Percentiles rank a stretch among this genome's conserved stretches.
phyloP scores from a whole-genome alignment of 2,888 invertebrate species.

The Escarpia spicata region DNA sequence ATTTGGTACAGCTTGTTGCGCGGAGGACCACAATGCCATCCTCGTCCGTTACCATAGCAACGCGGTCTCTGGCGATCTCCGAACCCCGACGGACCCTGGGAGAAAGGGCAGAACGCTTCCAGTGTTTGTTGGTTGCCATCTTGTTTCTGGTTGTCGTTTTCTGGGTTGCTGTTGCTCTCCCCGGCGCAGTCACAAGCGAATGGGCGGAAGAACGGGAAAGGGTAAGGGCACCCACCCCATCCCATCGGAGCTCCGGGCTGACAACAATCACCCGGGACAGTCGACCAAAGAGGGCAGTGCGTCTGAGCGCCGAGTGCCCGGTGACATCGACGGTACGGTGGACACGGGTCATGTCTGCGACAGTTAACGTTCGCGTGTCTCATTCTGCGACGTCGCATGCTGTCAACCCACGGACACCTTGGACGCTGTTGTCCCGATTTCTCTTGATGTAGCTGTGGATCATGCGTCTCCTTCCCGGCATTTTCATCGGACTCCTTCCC shows the following conservation, averaged over 20 bases:
- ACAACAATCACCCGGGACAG: background rate
- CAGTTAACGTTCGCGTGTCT: background rate
- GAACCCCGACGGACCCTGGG: background rate
- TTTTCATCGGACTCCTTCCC: background rate
- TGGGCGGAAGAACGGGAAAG: background rate
- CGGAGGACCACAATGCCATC: background rate
- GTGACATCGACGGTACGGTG: background rate
- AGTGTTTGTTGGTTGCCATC: background rate
- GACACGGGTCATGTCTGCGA: background rate
- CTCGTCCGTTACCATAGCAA: background rate
- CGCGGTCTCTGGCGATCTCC: background rate
- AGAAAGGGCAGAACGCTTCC: background rate
- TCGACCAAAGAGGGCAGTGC: background rate
- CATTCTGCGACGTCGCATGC: background rate
- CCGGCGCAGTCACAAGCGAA: background rate
- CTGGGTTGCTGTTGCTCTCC: background rate
- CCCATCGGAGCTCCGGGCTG: background rate
- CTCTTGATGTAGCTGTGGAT: background rate
- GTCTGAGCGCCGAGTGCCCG: background rate
- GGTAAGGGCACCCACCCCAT: background rate
- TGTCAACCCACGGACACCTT: background rate
- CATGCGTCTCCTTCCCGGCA: background rate
- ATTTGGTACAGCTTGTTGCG: background rate
- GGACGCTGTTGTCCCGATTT: background rate
- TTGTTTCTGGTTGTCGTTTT: background rate